A percentile compares a stretch with the other conserved stretches of the same genome.
phyloP scores from a whole-genome alignment of 2,113 vertebrate species.

The Chaetodon trifascialis region DNA sequence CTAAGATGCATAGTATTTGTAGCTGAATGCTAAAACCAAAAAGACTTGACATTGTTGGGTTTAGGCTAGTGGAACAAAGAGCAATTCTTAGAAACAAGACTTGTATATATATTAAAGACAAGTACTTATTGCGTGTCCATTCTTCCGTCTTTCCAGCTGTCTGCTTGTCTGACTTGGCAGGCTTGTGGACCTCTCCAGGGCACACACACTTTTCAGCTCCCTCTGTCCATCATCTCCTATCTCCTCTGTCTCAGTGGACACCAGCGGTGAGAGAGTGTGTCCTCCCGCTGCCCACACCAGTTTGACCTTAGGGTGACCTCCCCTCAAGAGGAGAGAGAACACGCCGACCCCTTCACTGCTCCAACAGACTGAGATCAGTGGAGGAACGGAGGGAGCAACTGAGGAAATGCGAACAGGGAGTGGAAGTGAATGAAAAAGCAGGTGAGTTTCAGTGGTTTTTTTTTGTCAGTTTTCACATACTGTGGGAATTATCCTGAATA shows the following conservation, averaged over 20 bases:
- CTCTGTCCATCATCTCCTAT: constrained; percentile 71
- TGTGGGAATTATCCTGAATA: not conserved
- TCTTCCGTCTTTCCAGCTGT: constrained; percentile 48
- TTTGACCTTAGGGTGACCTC: constrained; percentile 74
- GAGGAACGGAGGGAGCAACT: constrained; percentile 81
- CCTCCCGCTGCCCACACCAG: constrained; percentile 84
- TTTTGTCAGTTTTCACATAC: not conserved
- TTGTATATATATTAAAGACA: not conserved
- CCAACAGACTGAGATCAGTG: constrained; percentile 79
- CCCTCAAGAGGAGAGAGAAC: constrained; percentile 80
- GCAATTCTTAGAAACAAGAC: not conserved
- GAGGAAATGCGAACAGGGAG: not conserved
- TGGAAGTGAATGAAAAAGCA: not conserved
- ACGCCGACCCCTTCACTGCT: constrained; percentile 81
- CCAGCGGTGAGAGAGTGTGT: constrained; percentile 65
- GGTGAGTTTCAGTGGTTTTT: not conserved
- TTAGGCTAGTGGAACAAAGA: not conserved
- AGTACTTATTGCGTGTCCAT: constrained; percentile 68
- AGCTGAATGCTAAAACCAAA: too few species aligned
- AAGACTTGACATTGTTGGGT: not conserved
- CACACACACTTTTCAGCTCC: constrained; percentile 83
- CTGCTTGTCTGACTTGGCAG: constrained; percentile 12
- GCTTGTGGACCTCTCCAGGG: constrained; percentile 70
- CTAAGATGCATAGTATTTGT: too few species aligned
- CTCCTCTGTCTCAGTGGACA: constrained; percentile 79